Base-by-base conservation (phyloP, 1,140 invertebrate genomes). In the Papilio polytes region DNA sequence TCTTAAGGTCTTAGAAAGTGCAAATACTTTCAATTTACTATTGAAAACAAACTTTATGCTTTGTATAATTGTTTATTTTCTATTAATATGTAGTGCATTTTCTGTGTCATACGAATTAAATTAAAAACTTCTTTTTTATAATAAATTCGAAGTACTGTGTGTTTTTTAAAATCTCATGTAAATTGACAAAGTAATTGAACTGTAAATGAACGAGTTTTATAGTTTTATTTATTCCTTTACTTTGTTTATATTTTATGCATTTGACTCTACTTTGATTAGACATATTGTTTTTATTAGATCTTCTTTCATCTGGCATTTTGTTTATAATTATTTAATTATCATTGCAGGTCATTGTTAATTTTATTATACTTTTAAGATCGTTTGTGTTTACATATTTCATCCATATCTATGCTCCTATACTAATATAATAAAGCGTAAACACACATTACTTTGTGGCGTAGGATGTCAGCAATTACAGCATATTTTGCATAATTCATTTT, bases 371-470 rank as follows among this genome's bases (percentile, higher is more conserved):
- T 70, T 31, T 15, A 31, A 70, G 63, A 70, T 63, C 59, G 22
- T 13, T 63, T 63, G 36, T 70, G 26, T 70, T 70, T 70, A 70
- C 63, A 70, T 70, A 70, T 70, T 70, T 36, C 26, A 70, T 26
- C 26, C 2, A 26, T 26, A 26, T 26, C 26, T 26, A 26, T 26
- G 2, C 26, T 26, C 2, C 26, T 26, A 26, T 26, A 26, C 26
- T 26, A 26, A 26, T 26, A 26, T 26, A 1, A 26, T 26, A 26
- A 26, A 26, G n/a, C n/a, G n/a, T n/a, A n/a, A n/a, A n/a, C n/a
- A n/a, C n/a, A n/a, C n/a, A n/a, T n/a, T n/a, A n/a, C n/a, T n/a
- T n/a, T n/a, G n/a, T n/a, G n/a, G n/a, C n/a, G n/a, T n/a, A n/a
- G n/a, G n/a, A n/a, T n/a, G n/a, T n/a, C n/a, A n/a, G n/a, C n/a